These are phyloP conservation scores for Melopsittacus undulatus DNA, from an alignment of 2,797 vertebrate genomes.

Conservation along the genomic window DNA sequence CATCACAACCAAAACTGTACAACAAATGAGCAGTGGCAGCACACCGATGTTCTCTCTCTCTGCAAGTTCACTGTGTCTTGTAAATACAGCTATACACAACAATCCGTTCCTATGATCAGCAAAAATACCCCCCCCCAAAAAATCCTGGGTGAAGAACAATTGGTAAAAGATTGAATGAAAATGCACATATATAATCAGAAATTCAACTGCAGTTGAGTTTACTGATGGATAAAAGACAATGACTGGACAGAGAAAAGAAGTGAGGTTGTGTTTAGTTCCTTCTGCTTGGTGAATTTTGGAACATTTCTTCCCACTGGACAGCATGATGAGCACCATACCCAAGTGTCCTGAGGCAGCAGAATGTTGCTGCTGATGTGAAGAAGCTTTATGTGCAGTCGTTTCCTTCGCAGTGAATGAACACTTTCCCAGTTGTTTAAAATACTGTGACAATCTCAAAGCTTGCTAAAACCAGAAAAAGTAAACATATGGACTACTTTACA, in stretches of 20 bases:
- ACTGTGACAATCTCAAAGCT: constrained; percentile 1
- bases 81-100: neutral
- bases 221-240: neutral
- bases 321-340: neutral
- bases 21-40: neutral
- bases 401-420: neutral
- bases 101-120: neutral
- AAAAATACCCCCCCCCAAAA: neutral
- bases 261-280: neutral
- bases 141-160: neutral
- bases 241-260: neutral
- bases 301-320: neutral
- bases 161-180: neutral
- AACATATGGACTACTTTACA: constrained; percentile 18
- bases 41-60: neutral
- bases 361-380: neutral
- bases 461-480: constrained; percentile 1
- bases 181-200: neutral
- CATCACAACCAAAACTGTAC: neutral
- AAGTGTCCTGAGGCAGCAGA: neutral
- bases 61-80: neutral
- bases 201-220: neutral
- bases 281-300: neutral
- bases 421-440: constrained; percentile 17
- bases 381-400: neutral